Evolutionary conservation across 2,113 vertebrate species (phyloP), one percentile per base, ranked within the genome.

Genomic region (Anhinga rufa): DNA sequence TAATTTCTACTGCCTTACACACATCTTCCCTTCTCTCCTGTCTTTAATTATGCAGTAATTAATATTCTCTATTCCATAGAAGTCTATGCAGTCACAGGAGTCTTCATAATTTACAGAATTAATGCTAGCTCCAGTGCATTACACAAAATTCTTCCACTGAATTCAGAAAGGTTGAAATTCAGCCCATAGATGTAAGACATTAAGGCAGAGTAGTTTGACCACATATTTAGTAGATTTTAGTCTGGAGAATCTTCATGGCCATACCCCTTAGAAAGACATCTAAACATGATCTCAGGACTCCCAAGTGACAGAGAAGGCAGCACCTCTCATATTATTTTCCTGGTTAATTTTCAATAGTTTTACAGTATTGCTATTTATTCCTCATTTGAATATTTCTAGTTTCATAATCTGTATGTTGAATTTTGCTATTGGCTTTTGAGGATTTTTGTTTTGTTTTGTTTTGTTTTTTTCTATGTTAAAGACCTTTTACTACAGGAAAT

Each of bases 101-200:
- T n/a, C 68, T n/a, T 88, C 29, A 17, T 38, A 42, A 68, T 40
- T 54, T 28, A 16, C 10, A 36, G 42, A 52, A 32, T 36, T 77
- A 57, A 66, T 2, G 0, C 9, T 29, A 7, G 6, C 5, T 8
- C 9, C 12, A 69, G 4, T 11, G 4, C 11, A 51, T 42, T 60
- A 34, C 69, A 82, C 4, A 49, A 9, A 49, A 19, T 49, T 90
- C 6, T 92, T 88, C 20, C 24, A 32, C 8, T 36, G n/a, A 64
- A 1, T 40, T 69, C 52, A 80, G 48, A 54, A 76, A 77, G 9
- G 5, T 17, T 80, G 58, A 46, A 66, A 51, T 83, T 68, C 16
- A 80, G 6, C 3, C 42, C 11, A 51, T 7, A 57, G 21, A 38
- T 11, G 7, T 57, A 34, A 75, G 17, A 49, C 74, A 76, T 38